Conservation (phyloP, 2,797 vertebrate species). For the Manis javanica region DNA sequence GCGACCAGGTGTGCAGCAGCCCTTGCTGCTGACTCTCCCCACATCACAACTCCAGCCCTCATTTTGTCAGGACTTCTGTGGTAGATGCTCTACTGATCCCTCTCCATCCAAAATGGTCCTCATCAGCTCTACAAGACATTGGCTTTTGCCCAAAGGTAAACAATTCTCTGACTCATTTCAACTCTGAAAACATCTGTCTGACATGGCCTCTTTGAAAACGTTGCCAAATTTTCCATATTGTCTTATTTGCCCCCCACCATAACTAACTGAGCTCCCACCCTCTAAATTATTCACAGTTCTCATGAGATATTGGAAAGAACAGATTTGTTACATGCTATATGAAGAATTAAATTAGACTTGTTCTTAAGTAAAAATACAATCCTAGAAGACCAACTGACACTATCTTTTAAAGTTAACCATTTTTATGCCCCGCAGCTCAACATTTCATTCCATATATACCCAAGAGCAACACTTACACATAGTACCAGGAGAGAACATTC, state of each 20-base stretch:
- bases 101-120: slow-evolving; percentile 18
- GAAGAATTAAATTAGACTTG: slow-evolving; percentile 10
- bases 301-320: not conserved
- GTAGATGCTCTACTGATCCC: not conserved
- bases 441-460: not conserved
- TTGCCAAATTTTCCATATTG: slow-evolving; percentile 45
- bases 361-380: not conserved
- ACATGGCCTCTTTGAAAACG: slow-evolving; percentile 47
- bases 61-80: not conserved
- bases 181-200: slow-evolving; percentile 62
- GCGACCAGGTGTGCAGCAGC: not conserved
- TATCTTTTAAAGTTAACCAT: not conserved
- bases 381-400: not conserved
- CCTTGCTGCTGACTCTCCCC: not conserved
- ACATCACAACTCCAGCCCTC: not conserved
- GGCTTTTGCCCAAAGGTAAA: slow-evolving; percentile 64
- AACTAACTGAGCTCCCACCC: not conserved
- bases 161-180: slow-evolving; percentile 41
- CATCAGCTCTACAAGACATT: slow-evolving; percentile 6
- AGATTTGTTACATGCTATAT: not conserved
- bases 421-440: not conserved
- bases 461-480: slow-evolving; percentile 14
- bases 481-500: not conserved
- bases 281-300: not conserved
- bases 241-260: not conserved